Evolutionary conservation across 2,888 invertebrate species (phyloP).

Genomic region (Agrypnus murinus): DNA sequence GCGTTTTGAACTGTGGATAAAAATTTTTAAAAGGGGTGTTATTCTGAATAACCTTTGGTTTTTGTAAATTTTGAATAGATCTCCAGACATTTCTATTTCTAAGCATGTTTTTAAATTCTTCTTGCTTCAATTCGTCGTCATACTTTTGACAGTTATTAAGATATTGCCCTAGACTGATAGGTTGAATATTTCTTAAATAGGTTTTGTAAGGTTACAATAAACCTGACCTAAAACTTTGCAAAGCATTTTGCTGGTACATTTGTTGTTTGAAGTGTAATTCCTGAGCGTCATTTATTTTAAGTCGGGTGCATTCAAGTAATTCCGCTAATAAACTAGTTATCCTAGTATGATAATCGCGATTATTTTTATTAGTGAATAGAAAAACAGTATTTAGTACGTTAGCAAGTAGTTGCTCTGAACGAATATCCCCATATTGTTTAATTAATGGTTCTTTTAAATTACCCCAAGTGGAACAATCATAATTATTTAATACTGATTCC

Average conservation of each 20-base stretch:
- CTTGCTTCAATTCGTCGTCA: slow-evolving; percentile 15
- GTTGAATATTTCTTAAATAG: slow-evolving; percentile 20
- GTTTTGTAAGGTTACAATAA: slow-evolving; percentile 11
- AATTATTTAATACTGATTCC: slow-evolving; percentile 14
- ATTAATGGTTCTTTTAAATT: too few species aligned
- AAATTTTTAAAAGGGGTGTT: background rate
- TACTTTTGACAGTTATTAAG: slow-evolving; percentile 11
- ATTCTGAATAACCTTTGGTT: slow-evolving; percentile 1
- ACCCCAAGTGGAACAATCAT: too few species aligned
- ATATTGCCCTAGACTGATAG: slow-evolving; percentile 15
- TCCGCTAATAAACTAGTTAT: background rate
- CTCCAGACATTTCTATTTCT: slow-evolving; percentile 5
- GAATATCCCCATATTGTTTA: slow-evolving; percentile 12
- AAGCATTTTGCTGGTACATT: slow-evolving; percentile 13
- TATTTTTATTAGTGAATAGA: slow-evolving; percentile 13
- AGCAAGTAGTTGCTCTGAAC: slow-evolving; percentile 4
- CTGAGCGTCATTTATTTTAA: background rate
- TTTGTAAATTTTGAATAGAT: background rate
- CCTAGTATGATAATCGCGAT: slow-evolving; percentile 13
- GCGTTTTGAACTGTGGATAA: slow-evolving; percentile 1
- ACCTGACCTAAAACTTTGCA: slow-evolving; percentile 18
- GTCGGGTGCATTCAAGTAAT: slow-evolving; percentile 4
- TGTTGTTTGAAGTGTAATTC: slow-evolving; percentile 16
- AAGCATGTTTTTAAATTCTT: slow-evolving; percentile 19
- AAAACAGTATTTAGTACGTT: slow-evolving; percentile 21